Conservation (phyloP, 2,113 vertebrate species). For the Burhinus oedicnemus region DNA sequence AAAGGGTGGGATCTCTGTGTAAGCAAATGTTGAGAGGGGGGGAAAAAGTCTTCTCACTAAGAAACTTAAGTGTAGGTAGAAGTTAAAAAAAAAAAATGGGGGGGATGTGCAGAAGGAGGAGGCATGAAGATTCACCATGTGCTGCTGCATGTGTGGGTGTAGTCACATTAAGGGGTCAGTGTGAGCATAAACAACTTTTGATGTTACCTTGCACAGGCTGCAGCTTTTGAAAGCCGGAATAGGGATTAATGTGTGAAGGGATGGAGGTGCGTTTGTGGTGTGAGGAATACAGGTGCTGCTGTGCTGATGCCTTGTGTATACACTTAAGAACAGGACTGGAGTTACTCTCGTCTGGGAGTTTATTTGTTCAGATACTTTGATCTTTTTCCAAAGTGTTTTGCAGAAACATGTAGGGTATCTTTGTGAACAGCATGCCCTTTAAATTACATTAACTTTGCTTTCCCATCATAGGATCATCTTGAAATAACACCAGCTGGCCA, state of each 20-base stretch:
- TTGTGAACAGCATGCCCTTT: not conserved
- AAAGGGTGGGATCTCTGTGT: not conserved
- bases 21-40: not conserved
- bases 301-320: rapidly evolving
- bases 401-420: not conserved
- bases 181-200: not conserved
- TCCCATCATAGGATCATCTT: not conserved
- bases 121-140: not conserved
- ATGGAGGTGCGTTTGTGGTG: rapidly evolving
- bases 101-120: not conserved
- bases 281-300: not conserved
- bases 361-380: not conserved
- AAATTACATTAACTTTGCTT: not conserved
- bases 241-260: not conserved
- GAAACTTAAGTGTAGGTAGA: not conserved
- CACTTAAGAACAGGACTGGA: not conserved
- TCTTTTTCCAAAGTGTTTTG: not conserved
- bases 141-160: rapidly evolving
- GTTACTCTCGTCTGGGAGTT: rapidly evolving
- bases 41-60: not conserved
- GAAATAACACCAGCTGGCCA: not conserved
- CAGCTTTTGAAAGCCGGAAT: not conserved
- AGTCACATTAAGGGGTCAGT: not conserved
- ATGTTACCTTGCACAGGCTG: rapidly evolving
- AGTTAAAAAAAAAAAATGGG: not conserved